These are phyloP conservation scores for Macrocentrus cingulum DNA, from an alignment of 1,140 invertebrate genomes.

Conservation along the genomic window DNA sequence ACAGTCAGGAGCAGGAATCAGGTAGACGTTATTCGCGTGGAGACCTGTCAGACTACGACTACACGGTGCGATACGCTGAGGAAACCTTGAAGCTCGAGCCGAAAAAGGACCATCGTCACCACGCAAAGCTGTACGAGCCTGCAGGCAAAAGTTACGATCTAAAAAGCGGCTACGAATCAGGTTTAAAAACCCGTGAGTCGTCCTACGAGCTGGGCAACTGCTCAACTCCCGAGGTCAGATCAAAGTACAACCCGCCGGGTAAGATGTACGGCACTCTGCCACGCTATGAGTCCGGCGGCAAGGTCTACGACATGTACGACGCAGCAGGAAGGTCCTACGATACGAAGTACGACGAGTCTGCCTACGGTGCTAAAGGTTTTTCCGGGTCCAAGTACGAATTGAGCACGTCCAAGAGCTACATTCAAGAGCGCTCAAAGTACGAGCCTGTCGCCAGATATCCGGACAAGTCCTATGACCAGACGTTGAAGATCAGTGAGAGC, in stretches of 20 bases:
- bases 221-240: slow-evolving; percentile 32
- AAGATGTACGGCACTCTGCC: slow-evolving; percentile 53
- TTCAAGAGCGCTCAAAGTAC: slow-evolving; percentile 48
- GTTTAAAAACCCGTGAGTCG: slow-evolving; percentile 51
- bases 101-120: slow-evolving; percentile 48
- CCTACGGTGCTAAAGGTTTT: slow-evolving; percentile 26
- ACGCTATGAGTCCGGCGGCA: slow-evolving; percentile 45
- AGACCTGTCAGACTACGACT: slow-evolving; percentile 51
- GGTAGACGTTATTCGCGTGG: slow-evolving; percentile 49
- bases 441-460: slow-evolving; percentile 44
- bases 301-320: slow-evolving; percentile 43
- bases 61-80: slow-evolving; percentile 48
- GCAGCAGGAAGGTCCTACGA: slow-evolving; percentile 31
- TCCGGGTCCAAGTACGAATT: slow-evolving; percentile 48
- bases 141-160: slow-evolving; percentile 26
- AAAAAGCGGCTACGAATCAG: slow-evolving; percentile 53
- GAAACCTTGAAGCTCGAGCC: slow-evolving; percentile 53
- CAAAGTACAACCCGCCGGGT: slow-evolving; percentile 43
- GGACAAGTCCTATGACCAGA: slow-evolving; percentile 55
- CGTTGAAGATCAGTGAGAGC: slow-evolving; percentile 53
- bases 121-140: slow-evolving; percentile 40
- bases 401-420: slow-evolving; percentile 52
- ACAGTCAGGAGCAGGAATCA: slow-evolving; percentile 40
- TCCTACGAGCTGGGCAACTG: slow-evolving; percentile 45
- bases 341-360: slow-evolving; percentile 43